These are phyloP conservation scores for Mimumesa dahlbomi DNA, from an alignment of 2,888 invertebrate genomes.

Conservation along the genomic window DNA sequence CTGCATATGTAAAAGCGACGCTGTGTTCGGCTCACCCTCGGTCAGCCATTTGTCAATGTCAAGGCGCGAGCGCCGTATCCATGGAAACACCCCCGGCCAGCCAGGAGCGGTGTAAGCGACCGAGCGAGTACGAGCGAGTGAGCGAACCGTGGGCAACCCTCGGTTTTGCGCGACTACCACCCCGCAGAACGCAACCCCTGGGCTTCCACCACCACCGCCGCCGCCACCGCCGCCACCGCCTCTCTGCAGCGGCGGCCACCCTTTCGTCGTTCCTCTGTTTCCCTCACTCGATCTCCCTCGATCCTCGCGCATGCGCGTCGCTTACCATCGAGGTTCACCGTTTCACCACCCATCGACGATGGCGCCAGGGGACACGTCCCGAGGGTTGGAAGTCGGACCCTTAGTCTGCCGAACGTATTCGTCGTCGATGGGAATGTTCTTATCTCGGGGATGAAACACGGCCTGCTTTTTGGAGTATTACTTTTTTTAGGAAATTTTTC, in stretches of 20 bases:
- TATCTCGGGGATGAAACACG: neutral
- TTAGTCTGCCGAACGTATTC: neutral
- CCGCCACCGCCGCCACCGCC: slow-evolving; percentile 24
- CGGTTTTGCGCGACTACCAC: slow-evolving; percentile 65
- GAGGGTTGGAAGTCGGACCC: neutral
- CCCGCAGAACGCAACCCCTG: slow-evolving; percentile 66
- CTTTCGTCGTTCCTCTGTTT: slow-evolving; percentile 38
- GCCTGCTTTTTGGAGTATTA: too few species aligned
- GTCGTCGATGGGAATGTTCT: neutral
- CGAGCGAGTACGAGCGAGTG: slow-evolving; percentile 63
- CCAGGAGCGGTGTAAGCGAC: slow-evolving; percentile 65
- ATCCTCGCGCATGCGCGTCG: slow-evolving; percentile 55
- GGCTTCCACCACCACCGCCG: slow-evolving; percentile 51
- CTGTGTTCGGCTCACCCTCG: slow-evolving; percentile 80
- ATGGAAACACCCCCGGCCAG: slow-evolving; percentile 78
- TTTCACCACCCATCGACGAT: slow-evolving; percentile 64
- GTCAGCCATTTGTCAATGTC: slow-evolving; percentile 80
- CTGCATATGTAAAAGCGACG: slow-evolving; percentile 81
- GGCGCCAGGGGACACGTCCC: slow-evolving; percentile 70
- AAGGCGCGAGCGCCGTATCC: slow-evolving; percentile 80
- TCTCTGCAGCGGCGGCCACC: slow-evolving; percentile 41
- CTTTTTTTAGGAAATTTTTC: too few species aligned
- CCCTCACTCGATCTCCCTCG: slow-evolving; percentile 45
- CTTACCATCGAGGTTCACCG: slow-evolving; percentile 20
- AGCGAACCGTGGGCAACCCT: slow-evolving; percentile 64